phyloP scores from a whole-genome alignment of 2,797 vertebrate genomes.

The Danio choprae region DNA sequence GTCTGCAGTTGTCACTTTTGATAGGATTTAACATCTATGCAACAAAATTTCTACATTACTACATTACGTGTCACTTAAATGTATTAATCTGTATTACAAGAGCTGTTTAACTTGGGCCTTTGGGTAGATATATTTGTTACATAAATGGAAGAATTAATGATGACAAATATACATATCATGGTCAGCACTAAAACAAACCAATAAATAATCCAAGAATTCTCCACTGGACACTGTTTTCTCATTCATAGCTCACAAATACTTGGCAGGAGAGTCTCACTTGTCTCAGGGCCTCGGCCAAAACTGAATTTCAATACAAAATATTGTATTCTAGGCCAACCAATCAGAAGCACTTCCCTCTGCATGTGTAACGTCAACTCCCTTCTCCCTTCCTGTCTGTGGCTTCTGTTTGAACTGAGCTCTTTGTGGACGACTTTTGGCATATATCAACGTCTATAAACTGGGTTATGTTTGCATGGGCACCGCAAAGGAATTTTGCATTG shows the following conservation, averaged over 20 bases:
- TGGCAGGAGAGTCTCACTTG: slow-evolving; percentile 44
- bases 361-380: slow-evolving; percentile 60
- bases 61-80: too few species aligned
- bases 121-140: background rate
- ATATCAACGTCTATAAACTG: slow-evolving; percentile 47
- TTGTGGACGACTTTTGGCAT: slow-evolving; percentile 50
- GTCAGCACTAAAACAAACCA: background rate
- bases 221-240: slow-evolving; percentile 19
- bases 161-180: background rate
- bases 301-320: slow-evolving; percentile 52
- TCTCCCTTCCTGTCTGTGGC: slow-evolving; percentile 62
- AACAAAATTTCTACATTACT: too few species aligned
- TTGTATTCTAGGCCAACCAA: slow-evolving; percentile 54
- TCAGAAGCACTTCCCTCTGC: slow-evolving; percentile 49
- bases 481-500: background rate
- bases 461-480: slow-evolving; percentile 25
- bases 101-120: background rate
- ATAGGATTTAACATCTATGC: too few species aligned
- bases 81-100: too few species aligned
- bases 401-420: slow-evolving; percentile 60
- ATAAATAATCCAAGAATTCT: slow-evolving; percentile 12
- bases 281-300: slow-evolving; percentile 49
- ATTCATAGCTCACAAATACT: slow-evolving; percentile 40
- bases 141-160: background rate
- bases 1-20: too few species aligned